Evolutionary conservation across 2,113 vertebrate species (phyloP).

Genomic region (Trematocara nigrifrons): DNA sequence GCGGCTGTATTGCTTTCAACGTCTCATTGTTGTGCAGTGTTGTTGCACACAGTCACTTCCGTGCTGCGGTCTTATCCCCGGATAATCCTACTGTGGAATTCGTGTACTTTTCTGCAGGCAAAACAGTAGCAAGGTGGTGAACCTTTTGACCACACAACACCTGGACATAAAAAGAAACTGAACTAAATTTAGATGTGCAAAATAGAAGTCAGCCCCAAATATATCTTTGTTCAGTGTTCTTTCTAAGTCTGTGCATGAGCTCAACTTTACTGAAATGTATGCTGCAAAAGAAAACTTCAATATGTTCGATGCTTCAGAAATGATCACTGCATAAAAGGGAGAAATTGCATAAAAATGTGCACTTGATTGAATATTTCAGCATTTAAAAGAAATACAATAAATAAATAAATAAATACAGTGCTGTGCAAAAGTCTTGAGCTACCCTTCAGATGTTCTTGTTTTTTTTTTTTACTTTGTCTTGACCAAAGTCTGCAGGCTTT

Average conservation of each 20-base stretch:
- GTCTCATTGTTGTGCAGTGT: not conserved
- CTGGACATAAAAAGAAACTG: not conserved
- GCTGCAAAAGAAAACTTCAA: not conserved
- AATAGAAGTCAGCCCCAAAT: not conserved
- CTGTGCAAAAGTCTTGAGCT: not conserved
- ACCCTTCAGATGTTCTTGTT: not conserved
- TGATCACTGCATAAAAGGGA: not conserved
- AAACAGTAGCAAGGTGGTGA: not conserved
- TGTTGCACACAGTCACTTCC: not conserved
- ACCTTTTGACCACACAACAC: not conserved
- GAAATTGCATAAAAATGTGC: not conserved
- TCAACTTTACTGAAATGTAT: not conserved
- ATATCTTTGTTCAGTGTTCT: not conserved
- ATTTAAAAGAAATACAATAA: not conserved
- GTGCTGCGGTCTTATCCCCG: not conserved
- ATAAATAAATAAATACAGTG: not conserved
- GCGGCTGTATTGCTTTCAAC: not conserved
- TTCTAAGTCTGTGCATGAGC: not conserved
- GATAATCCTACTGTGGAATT: constrained; percentile 4
- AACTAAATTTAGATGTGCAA: not conserved
- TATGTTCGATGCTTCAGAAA: not conserved
- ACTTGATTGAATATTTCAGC: not conserved
- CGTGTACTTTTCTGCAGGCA: not conserved
- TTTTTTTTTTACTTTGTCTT: not conserved
- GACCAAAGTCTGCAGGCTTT: not conserved